Base-by-base conservation (phyloP, 1,140 invertebrate species). In the Melanaphis sacchari region DNA sequence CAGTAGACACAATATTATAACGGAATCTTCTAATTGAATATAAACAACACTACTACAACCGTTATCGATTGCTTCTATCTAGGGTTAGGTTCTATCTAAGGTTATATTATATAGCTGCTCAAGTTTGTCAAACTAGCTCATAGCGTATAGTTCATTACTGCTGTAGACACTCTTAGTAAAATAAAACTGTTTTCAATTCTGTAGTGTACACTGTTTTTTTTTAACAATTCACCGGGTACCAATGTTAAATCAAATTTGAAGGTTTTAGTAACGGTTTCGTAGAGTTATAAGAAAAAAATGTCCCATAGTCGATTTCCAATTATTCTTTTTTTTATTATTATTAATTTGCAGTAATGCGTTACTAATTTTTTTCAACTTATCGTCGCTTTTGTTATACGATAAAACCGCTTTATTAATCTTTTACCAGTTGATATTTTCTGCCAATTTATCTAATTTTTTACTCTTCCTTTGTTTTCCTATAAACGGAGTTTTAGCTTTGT, bases 21-120 rank as follows among this genome's bases (percentile, higher is more conserved):
- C 88, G 88, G 88, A 40, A 90, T 90, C 36, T 18, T 90, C n/a
- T 88, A 49, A 90, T 90, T 54, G 49, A 90, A 90, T 38, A 54
- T 26, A 38, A 89, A 90, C 31, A 22, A 85, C 26, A 59, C 59
- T 87, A 88, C 36, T 40, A 59, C 22, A 90, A 90, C 88, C 88
- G 88, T 90, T 90, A 90, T 54, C 52, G 36, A 11, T 90, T 90
- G 18, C 36, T 90, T 90, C 49, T 90, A 40, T 54, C 49, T 90
- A 40, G 38, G 88, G 88, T 90, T 90, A 54, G 88, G 88, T 90
- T 90, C 38, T 90, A 40, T 54, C 49, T 90, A 21, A 59, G 88
- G 88, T 90, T 59, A 54, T 38, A 38, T 90, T 54, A 8, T 43
- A 49, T 21, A 66, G 59, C 31, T 26, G 26, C 38, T 26, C 15